These are phyloP conservation scores for Lottia scabra DNA, from an alignment of 2,888 invertebrate species.

Conservation along the genomic window DNA sequence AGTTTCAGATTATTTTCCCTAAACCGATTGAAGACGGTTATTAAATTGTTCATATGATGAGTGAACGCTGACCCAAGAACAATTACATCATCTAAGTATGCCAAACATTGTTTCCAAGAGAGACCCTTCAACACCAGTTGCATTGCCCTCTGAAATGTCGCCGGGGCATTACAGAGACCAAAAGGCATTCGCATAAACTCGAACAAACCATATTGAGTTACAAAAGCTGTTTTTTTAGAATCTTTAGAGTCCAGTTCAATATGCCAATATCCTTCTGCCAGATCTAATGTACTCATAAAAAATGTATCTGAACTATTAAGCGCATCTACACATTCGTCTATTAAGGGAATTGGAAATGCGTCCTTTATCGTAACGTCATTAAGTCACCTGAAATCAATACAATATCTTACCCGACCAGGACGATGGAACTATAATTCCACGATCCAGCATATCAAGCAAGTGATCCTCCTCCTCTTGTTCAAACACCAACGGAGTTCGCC, in stretches of 20 bases:
- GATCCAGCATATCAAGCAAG: background rate
- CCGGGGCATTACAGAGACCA: slow-evolving; percentile 37
- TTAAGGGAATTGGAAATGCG: background rate
- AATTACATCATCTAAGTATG: slow-evolving; percentile 38
- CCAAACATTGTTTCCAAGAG: slow-evolving; percentile 28
- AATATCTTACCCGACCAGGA: too few species aligned
- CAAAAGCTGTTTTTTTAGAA: slow-evolving; percentile 34
- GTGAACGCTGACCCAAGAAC: slow-evolving; percentile 31
- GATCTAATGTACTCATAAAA: slow-evolving; percentile 26
- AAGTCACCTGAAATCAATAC: too few species aligned
- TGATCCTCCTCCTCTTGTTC: slow-evolving; percentile 7
- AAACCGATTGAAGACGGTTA: slow-evolving; percentile 15
- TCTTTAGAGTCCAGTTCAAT: slow-evolving; percentile 20
- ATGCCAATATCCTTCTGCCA: slow-evolving; percentile 30
- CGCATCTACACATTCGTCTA: slow-evolving; percentile 4
- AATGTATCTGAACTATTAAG: too few species aligned
- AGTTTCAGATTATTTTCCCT: slow-evolving; percentile 19
- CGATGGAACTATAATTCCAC: slow-evolving; percentile 8
- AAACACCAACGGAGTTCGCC: slow-evolving; percentile 6
- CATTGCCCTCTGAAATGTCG: slow-evolving; percentile 28
- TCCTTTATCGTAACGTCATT: too few species aligned
- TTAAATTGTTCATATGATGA: slow-evolving; percentile 26
- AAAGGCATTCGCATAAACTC: slow-evolving; percentile 34
- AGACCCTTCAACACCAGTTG: too few species aligned
- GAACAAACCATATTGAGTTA: slow-evolving; percentile 32